Base-by-base conservation (phyloP, 35 echinoderm and acorn worm genomes). In the Ptychodera flava region DNA sequence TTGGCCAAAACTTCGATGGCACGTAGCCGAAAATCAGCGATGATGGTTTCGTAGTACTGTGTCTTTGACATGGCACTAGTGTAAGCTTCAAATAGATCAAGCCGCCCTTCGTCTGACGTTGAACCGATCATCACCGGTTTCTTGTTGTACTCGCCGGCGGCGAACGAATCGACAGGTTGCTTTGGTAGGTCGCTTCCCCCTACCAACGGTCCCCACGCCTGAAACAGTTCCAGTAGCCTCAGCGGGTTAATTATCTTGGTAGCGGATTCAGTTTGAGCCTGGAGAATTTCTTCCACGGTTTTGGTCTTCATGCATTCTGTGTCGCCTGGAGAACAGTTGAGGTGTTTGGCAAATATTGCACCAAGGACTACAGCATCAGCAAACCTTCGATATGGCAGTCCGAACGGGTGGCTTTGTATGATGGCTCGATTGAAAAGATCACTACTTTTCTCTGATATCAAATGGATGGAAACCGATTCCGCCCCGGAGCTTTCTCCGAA, bases 401-500 rank as follows among this genome's bases (percentile, higher is more conserved):
- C 53, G 37, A 93, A 93, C 1, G 91, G 91, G 33, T 93, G 76
- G 28, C 91, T 93, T 31, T 80, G 36, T 16, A 89, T 33, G 36
- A 93, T 89, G 1, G 78, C 91, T 83, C 82, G 82, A 28, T 89
- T 36, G 35, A 93, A 93, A 15, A 89, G 78, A 33, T 80, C 64
- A 34, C 29, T 78, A 33, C 31, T 83, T 76, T 85, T 36, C 16
- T 53, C n/a, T 32, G 83, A 81, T 29, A 88, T 36, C 32, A 89
- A 52, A 81, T 93, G 91, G 31, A 89, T 16, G 0, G 87, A 32
- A 16, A 89, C 76, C 0, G 91, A 93, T 79, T 93, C 52, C 2
- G 79, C 87, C 30, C 91, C 91, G 28, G 91, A 87, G 35, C 91
- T 93, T 81, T 93, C 87, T 31, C 91, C 91, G 37, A 83, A 83